Evolutionary conservation across 2,797 vertebrate species (phyloP), one percentile per base, ranked within the genome.

Genomic region (Menidia menidia): DNA sequence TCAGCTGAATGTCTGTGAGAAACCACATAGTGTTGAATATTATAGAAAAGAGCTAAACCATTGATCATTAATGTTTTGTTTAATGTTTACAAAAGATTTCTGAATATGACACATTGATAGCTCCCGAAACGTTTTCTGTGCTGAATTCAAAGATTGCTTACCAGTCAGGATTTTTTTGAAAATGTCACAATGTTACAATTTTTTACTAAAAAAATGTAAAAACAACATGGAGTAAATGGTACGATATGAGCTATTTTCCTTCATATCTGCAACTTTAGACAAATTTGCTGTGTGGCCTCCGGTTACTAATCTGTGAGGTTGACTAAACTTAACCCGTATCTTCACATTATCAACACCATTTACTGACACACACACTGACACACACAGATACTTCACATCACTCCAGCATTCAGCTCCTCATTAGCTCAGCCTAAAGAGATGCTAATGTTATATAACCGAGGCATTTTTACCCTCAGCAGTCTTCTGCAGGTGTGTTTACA

Each of bases 331-430:
- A 73, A 57, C 76, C 30, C 39, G 81, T 84, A 88, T 90, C 80
- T 85, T 56, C 70, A 81, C 77, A 71, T 64, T 79, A 77, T 85
- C 78, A 87, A 88, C 84, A 78, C 51, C 44, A 44, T 65, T 77
- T 81, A 81, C 48, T 42, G 71, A 82, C 72, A 53, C 64, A 75
- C 79, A 51, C 35, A 39, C 35, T 6, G 1, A 39, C 35, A 39
- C 35, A 39, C 35, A 39, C 35, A 39, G 35, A 47, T 5, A 25
- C 19, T 30, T 51, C 4, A 51, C 18, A 4, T 25, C 50, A 51
- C 50, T 85, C 85, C 75, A 78, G 62, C 82, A 88, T 90, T 90
- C 88, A 91, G 53, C 66, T 81, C 75, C 61, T 88, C 74, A 87
- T 87, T 89, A 90, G 72, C 61, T 54, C 43, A 60, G 48, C 69